phyloP scores from a whole-genome alignment of 2,113 vertebrate genomes.

The Neofelis nebulosa region DNA sequence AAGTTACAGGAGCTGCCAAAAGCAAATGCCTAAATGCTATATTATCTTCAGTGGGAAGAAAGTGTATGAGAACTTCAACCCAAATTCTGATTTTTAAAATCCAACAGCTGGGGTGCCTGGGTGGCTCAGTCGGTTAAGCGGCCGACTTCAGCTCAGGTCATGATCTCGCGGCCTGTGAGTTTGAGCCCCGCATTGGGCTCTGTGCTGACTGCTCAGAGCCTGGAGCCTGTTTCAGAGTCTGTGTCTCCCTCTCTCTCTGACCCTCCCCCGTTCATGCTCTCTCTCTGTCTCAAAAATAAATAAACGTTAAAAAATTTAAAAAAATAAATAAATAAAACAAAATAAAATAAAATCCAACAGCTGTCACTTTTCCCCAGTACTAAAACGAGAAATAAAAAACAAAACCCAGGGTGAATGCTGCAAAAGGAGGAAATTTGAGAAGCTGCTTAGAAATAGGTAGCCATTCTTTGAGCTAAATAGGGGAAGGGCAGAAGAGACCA shows the following conservation, averaged over 20 bases:
- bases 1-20: neutral
- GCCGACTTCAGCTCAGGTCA: too few relatives aligned
- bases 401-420: neutral
- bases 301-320: too few relatives aligned
- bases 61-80: constrained; percentile 77
- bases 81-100: constrained; percentile 78
- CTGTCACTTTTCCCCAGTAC: constrained; percentile 72
- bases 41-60: constrained; percentile 19
- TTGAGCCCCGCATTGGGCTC: too few relatives aligned
- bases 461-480: neutral
- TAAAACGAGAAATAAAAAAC: constrained; percentile 78
- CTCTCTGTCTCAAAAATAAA: too few relatives aligned
- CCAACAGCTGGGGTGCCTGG: constrained; percentile 52
- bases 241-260: too few relatives aligned
- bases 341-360: constrained; percentile 71
- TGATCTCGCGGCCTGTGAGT: too few relatives aligned
- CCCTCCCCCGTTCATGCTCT: too few relatives aligned
- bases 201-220: too few relatives aligned
- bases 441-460: neutral
- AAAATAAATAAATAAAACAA: too few relatives aligned
- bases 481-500: neutral
- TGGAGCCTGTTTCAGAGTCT: too few relatives aligned
- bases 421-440: neutral
- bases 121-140: too few relatives aligned
- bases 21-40: neutral